Conservation (phyloP, 37 sponge, comb jelly and placozoan species). For the Amphimedon queenslandica region DNA sequence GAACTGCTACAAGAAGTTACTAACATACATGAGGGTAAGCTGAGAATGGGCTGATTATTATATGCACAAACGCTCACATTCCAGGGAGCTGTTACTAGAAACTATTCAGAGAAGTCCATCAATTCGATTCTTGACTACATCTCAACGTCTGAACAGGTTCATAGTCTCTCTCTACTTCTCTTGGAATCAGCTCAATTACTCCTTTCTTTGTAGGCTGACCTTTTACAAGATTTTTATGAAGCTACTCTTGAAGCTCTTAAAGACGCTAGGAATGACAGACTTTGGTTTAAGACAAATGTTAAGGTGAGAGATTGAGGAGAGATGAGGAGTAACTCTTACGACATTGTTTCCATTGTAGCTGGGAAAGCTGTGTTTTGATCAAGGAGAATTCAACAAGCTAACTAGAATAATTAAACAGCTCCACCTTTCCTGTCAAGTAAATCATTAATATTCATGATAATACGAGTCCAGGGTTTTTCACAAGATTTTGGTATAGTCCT, state of each 20-base stretch:
- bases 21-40: slow-evolving; percentile 78
- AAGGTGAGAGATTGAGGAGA: slow-evolving; percentile 68
- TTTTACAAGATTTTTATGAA: slow-evolving; percentile 92
- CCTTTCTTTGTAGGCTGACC: slow-evolving; percentile 44
- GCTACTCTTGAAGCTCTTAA: slow-evolving; percentile 88
- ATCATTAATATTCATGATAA: no score
- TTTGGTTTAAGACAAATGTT: slow-evolving; percentile 98
- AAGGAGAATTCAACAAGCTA: slow-evolving; percentile 74
- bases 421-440: slow-evolving; percentile 74
- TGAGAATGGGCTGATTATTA: no score
- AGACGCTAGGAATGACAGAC: slow-evolving; percentile 91
- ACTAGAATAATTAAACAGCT: slow-evolving; percentile 84
- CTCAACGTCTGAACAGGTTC: slow-evolving; percentile 85
- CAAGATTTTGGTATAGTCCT: no score
- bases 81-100: slow-evolving; percentile 96
- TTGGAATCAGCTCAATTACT: neutral
- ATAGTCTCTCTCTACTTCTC: neutral
- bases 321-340: neutral
- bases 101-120: slow-evolving; percentile 96
- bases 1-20: slow-evolving; percentile 75
- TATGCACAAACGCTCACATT: no score
- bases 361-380: slow-evolving; percentile 96
- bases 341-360: slow-evolving; percentile 25
- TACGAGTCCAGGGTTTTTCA: no score
- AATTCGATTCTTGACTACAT: slow-evolving; percentile 98